A percentile compares a stretch with the other conserved stretches of the same genome.
phyloP scores from a whole-genome alignment of 2,113 vertebrate species.

The Pedionomus torquatus region DNA sequence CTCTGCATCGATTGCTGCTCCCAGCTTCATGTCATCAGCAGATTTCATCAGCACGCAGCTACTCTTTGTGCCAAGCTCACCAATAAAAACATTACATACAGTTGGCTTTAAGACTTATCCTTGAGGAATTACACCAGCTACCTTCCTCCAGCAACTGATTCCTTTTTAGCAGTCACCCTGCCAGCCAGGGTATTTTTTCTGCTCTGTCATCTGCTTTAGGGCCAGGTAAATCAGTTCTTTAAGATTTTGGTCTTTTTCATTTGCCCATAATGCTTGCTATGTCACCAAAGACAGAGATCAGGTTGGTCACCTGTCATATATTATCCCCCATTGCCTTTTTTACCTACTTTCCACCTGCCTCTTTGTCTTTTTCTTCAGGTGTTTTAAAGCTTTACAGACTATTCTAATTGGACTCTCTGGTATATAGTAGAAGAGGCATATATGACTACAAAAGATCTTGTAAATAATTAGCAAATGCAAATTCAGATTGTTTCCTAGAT shows the following conservation, averaged over 20 bases:
- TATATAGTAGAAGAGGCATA: background rate
- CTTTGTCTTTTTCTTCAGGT: background rate
- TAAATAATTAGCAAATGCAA: background rate
- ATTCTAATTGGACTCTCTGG: background rate
- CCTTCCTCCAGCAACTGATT: background rate
- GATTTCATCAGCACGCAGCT: slow-evolving; percentile 8
- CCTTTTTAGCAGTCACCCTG: background rate
- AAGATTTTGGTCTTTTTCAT: background rate
- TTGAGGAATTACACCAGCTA: background rate
- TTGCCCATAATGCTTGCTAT: background rate
- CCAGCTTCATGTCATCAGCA: slow-evolving; percentile 24
- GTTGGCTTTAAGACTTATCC: slow-evolving; percentile 10
- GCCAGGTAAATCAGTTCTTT: background rate
- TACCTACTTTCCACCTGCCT: background rate
- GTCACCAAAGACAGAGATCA: background rate
- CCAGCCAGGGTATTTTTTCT: rapidly evolving
- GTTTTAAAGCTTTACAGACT: background rate
- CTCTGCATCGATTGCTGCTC: slow-evolving; percentile 31
- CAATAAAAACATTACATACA: slow-evolving; percentile 1
- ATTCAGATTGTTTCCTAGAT: background rate
- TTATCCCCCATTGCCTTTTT: background rate
- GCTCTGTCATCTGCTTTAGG: background rate
- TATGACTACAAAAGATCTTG: background rate
- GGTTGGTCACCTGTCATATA: background rate
- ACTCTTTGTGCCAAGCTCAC: slow-evolving; percentile 18